A percentile compares a stretch with the other conserved stretches of the same genome.
These are phyloP conservation scores for Nasonia giraulti DNA, from an alignment of 1,140 invertebrate genomes.

Conservation along the genomic window DNA sequence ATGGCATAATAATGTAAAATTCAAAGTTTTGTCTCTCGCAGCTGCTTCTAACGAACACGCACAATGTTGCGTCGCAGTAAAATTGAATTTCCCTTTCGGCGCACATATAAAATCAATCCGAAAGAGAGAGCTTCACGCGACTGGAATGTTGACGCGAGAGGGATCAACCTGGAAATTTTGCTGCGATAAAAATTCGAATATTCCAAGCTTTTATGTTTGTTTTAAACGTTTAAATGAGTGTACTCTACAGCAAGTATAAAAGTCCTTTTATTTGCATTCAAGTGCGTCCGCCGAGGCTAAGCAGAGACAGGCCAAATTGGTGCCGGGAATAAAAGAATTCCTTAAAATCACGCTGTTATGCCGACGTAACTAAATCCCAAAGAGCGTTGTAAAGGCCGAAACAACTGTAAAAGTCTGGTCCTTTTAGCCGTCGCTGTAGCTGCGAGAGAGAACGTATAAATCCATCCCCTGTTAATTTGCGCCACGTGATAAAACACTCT, in stretches of 20 bases:
- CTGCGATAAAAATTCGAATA: too few species aligned
- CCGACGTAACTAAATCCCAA: not conserved
- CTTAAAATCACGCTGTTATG: not conserved
- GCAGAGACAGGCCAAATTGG: not conserved
- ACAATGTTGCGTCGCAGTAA: not conserved
- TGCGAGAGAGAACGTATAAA: not conserved
- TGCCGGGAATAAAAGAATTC: not conserved
- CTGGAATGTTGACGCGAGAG: not conserved
- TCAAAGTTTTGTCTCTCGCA: too few species aligned
- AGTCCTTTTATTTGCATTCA: too few species aligned
- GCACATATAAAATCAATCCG: not conserved
- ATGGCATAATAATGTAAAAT: too few species aligned
- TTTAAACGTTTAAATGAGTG: too few species aligned
- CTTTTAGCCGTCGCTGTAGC: not conserved
- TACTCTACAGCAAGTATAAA: too few species aligned
- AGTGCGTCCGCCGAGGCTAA: not conserved
- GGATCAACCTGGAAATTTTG: too few species aligned
- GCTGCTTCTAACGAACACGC: too few species aligned
- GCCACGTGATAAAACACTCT: not conserved
- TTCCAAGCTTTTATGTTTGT: too few species aligned
- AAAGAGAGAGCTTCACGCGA: not conserved
- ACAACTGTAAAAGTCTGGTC: not conserved
- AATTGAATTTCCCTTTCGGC: not conserved
- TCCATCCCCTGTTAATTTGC: conserved; percentile 12
- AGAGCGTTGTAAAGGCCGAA: not conserved